Evolutionary conservation across 37 sponge, comb jelly and placozoan species (phyloP).

Genomic region (Oopsacas minuta): DNA sequence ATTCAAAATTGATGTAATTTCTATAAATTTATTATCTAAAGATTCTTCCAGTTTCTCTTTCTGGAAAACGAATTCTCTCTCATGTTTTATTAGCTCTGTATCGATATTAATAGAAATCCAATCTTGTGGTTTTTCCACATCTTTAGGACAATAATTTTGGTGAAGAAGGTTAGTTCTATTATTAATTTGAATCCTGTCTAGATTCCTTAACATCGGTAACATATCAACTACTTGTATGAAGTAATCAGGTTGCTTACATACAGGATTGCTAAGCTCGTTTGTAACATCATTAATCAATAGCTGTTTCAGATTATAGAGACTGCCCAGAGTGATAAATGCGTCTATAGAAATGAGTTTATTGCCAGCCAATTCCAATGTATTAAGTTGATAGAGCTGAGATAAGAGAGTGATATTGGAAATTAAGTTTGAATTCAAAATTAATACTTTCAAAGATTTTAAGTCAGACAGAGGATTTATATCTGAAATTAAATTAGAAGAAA

Average conservation of each 20-base stretch:
- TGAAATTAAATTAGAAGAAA: neutral
- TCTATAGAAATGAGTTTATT: neutral
- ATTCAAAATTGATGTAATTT: too few species aligned
- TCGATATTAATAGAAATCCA: neutral
- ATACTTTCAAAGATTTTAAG: neutral
- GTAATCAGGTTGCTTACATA: neutral
- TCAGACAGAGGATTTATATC: neutral
- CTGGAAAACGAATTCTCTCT: neutral
- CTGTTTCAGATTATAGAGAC: neutral
- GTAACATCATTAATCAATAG: neutral
- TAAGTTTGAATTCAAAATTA: neutral
- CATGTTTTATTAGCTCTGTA: neutral
- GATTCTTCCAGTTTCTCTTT: neutral
- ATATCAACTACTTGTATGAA: neutral
- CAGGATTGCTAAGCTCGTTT: neutral
- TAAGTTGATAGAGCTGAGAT: neutral
- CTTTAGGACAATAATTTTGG: neutral
- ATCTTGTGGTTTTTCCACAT: neutral
- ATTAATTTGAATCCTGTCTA: neutral
- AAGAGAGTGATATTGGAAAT: neutral
- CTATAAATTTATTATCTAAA: neutral
- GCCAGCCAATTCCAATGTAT: neutral
- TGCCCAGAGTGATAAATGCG: neutral
- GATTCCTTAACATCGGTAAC: neutral
- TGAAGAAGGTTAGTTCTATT: neutral